These are phyloP conservation scores for Amphibalanus amphitrite DNA, from an alignment of 1,140 invertebrate genomes.

Conservation along the genomic window DNA sequence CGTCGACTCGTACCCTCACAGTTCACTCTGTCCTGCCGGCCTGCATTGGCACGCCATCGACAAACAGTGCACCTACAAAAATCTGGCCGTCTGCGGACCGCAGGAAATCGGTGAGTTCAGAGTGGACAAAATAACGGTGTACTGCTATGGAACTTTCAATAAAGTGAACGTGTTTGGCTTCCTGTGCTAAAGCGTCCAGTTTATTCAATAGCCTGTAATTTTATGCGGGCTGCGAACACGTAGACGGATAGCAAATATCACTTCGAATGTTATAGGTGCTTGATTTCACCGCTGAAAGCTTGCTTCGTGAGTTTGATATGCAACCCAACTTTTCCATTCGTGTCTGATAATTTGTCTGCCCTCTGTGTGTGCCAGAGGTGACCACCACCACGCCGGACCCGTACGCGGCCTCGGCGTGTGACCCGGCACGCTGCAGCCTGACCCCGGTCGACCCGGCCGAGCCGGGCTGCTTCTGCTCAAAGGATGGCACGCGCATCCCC, in stretches of 20 bases:
- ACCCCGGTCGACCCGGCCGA: constrained; percentile 50
- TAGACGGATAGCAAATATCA: no score
- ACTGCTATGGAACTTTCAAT: no score
- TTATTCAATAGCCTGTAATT: no score
- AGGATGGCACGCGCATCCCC: constrained; percentile 71
- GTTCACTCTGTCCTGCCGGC: neutral
- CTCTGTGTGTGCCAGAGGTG: constrained; percentile 11
- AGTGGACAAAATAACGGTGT: no score
- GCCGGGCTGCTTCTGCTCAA: constrained; percentile 85
- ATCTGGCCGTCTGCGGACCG: neutral
- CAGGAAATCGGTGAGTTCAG: neutral
- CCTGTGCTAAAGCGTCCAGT: no score
- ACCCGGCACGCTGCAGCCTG: constrained; percentile 51
- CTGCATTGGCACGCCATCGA: neutral
- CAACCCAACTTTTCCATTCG: no score
- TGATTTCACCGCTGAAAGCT: no score
- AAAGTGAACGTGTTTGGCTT: no score
- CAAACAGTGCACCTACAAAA: neutral
- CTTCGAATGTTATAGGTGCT: no score
- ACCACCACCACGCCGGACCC: constrained; percentile 17
- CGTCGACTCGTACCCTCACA: neutral
- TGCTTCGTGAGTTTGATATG: no score
- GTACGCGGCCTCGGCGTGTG: constrained; percentile 55
- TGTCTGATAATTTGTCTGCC: no score
- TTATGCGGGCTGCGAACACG: no score